A percentile compares a stretch with the other conserved stretches of the same genome.
Evolutionary conservation across 2,113 vertebrate genomes (phyloP).

Genomic region (Psettodes erumei): DNA sequence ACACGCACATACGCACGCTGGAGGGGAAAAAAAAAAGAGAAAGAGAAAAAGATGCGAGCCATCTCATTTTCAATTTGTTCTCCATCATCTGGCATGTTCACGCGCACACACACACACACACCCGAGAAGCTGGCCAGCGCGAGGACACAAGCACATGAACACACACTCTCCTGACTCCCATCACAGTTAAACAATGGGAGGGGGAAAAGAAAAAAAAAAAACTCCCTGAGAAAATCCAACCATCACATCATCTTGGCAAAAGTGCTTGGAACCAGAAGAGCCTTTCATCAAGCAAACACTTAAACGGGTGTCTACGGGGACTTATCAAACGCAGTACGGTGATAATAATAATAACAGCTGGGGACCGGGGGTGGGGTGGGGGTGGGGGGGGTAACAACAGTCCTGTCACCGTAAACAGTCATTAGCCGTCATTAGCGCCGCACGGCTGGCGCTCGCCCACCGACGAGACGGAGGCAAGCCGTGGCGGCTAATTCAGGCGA

Average conservation of each 20-base stretch:
- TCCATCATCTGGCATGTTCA: conserved; percentile 72
- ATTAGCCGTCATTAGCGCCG: conserved; percentile 77
- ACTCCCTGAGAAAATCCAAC: conserved; percentile 35
- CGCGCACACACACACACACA: conserved; percentile 37
- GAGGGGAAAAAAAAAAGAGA: neutral
- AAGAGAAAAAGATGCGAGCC: conserved; percentile 54
- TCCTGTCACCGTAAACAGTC: conserved; percentile 77
- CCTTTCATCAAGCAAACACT: conserved; percentile 66
- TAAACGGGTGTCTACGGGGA: conserved; percentile 65
- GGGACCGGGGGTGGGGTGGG: conserved; percentile 40
- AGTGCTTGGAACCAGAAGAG: conserved; percentile 44
- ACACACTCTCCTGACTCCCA: conserved; percentile 36
- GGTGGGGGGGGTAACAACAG: conserved; percentile 53
- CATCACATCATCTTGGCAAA: conserved; percentile 59
- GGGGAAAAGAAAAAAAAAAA: neutral
- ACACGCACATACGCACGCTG: conserved; percentile 29
- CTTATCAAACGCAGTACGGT: conserved; percentile 64
- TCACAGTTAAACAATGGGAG: conserved; percentile 53
- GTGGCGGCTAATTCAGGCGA: conserved; percentile 38
- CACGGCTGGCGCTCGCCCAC: conserved; percentile 68
- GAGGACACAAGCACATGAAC: conserved; percentile 29
- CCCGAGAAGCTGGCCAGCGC: conserved; percentile 29
- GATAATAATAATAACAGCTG: conserved; percentile 72
- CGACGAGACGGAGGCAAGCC: conserved; percentile 42
- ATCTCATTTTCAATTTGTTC: conserved; percentile 81